Percentiles rank a stretch among this genome's conserved stretches.
phyloP scores from a whole-genome alignment of 2,113 vertebrate genomes.

The Halichoeres trimaculatus region DNA sequence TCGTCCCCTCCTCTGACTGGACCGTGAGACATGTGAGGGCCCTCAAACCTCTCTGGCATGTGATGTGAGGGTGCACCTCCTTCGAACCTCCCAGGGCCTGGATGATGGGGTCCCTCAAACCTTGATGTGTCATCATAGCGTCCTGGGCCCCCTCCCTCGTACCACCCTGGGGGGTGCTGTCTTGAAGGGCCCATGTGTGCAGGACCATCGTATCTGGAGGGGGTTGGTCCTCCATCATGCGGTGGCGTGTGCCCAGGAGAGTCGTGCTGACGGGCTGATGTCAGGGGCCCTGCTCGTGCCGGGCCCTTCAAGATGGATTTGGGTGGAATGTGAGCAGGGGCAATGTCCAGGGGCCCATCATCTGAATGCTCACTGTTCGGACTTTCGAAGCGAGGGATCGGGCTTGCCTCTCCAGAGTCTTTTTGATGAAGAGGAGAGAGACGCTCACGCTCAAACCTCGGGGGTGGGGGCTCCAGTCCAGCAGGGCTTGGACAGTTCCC shows the following conservation, averaged over 20 bases:
- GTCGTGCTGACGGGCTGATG: slow-evolving; percentile 53
- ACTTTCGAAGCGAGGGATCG: slow-evolving; percentile 79
- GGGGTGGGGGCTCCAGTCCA: slow-evolving; percentile 78
- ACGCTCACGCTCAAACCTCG: slow-evolving; percentile 70
- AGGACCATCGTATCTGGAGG: slow-evolving; percentile 67
- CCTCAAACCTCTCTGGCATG: slow-evolving; percentile 79
- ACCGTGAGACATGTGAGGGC: slow-evolving; percentile 77
- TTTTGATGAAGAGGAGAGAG: slow-evolving; percentile 69
- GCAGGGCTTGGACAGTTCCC: slow-evolving; percentile 80
- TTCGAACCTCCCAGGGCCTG: slow-evolving; percentile 74
- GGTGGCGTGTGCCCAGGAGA: slow-evolving; percentile 79
- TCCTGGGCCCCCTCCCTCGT: slow-evolving; percentile 80
- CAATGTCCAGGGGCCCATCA: slow-evolving; percentile 64
- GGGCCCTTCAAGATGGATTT: slow-evolving; percentile 59
- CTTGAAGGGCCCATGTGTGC: slow-evolving; percentile 61
- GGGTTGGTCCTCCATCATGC: slow-evolving; percentile 66
- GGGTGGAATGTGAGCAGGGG: slow-evolving; percentile 9
- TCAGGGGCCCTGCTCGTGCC: not conserved
- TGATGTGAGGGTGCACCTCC: slow-evolving; percentile 48
- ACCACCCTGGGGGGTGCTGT: slow-evolving; percentile 76
- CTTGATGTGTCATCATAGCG: slow-evolving; percentile 52
- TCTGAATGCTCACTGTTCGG: slow-evolving; percentile 83
- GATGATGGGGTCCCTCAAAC: slow-evolving; percentile 63
- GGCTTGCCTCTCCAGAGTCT: slow-evolving; percentile 73
- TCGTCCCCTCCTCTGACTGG: slow-evolving; percentile 74